Evolutionary conservation across 30 jellyfish, hydroid and myxozoan species (phyloP).

Genomic region (Rhopilema esculentum): DNA sequence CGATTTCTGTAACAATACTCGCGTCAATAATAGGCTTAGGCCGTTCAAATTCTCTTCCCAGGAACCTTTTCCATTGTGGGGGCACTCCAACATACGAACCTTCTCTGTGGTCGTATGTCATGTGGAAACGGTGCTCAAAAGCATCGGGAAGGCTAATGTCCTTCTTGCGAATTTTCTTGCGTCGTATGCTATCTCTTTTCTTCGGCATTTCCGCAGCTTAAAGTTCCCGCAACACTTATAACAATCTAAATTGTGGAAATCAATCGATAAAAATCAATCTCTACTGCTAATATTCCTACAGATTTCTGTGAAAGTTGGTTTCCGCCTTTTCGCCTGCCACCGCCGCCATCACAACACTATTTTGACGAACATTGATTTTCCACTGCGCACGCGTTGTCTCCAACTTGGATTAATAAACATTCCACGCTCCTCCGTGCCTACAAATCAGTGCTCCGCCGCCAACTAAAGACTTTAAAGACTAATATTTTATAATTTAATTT

Average conservation of each 20-base stretch:
- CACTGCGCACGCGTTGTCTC: slow-evolving; percentile 59
- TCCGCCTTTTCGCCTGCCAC: slow-evolving; percentile 56
- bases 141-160: slow-evolving; percentile 86
- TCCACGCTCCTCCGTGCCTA: slow-evolving; percentile 37
- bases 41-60: slow-evolving; percentile 89
- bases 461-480: too few species aligned
- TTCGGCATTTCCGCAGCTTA: slow-evolving; percentile 54
- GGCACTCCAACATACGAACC: slow-evolving; percentile 96
- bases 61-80: slow-evolving; percentile 96
- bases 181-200: slow-evolving; percentile 57
- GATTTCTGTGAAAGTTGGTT: slow-evolving; percentile 10
- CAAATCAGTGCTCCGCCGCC: too few species aligned
- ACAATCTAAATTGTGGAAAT: neutral
- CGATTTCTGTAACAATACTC: slow-evolving; percentile 91
- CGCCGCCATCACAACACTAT: slow-evolving; percentile 54
- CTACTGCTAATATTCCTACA: neutral
- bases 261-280: neutral
- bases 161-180: slow-evolving; percentile 85
- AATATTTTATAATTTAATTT: too few species aligned
- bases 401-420: slow-evolving; percentile 4
- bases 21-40: slow-evolving; percentile 96
- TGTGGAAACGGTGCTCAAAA: slow-evolving; percentile 89
- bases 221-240: neutral
- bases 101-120: slow-evolving; percentile 94
- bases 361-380: slow-evolving; percentile 51